phyloP scores from a whole-genome alignment of 2,113 vertebrate genomes.

The Microtus richardsoni region DNA sequence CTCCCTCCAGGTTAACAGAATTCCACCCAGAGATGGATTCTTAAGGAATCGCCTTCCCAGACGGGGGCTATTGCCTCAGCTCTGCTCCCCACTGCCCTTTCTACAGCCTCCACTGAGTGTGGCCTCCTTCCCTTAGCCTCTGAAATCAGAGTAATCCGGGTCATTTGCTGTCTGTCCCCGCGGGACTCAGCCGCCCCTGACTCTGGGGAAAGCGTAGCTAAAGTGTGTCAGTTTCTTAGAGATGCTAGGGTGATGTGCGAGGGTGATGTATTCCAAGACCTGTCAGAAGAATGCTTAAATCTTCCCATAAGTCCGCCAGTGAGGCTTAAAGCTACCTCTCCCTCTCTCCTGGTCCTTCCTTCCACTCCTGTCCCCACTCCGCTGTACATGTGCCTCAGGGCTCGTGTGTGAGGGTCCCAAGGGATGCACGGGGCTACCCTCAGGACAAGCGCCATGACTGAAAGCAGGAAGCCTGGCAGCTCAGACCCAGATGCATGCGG shows the following conservation, averaged over 20 bases:
- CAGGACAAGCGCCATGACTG: not conserved
- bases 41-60: constrained; percentile 8
- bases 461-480: not conserved
- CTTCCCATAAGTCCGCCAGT: constrained; percentile 1
- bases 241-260: not conserved
- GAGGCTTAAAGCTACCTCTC: constrained; percentile 65
- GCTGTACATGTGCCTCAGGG: constrained; percentile 39
- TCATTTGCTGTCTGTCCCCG: not conserved
- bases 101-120: fast-evolving
- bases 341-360: constrained; percentile 60
- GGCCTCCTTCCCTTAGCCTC: not conserved
- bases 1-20: constrained; percentile 54
- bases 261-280: constrained; percentile 71
- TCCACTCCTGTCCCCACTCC: not conserved
- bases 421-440: not conserved
- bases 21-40: constrained; percentile 55
- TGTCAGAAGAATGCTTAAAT: constrained; percentile 71
- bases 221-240: constrained; percentile 75
- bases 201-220: constrained; percentile 58
- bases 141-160: not conserved
- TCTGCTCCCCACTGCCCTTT: not conserved
- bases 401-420: not conserved
- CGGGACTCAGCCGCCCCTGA: constrained; percentile 60
- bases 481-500: not conserved
- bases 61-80: not conserved